Conservation (phyloP, 2,797 vertebrate genomes). For the Cynopterus sphinx region DNA sequence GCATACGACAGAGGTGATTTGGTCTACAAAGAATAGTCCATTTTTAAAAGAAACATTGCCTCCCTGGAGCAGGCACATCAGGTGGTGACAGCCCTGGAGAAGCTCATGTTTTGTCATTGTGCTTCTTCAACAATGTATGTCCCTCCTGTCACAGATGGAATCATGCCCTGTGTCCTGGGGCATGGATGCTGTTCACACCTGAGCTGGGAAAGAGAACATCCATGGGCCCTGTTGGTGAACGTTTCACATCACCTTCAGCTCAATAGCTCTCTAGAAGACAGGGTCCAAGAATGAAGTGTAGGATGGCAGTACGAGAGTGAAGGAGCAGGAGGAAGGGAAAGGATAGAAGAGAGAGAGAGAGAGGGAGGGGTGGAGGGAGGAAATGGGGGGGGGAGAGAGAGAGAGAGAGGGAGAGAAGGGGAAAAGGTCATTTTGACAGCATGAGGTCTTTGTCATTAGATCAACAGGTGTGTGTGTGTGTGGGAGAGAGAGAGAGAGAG, state of each 20-base stretch:
- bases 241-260: background rate
- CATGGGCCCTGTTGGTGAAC: background rate
- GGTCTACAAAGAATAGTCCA: background rate
- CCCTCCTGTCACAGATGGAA: background rate
- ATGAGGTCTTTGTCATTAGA: background rate
- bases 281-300: background rate
- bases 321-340: background rate
- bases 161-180: fast-evolving
- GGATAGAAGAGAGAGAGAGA: background rate
- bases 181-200: fast-evolving
- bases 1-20: background rate
- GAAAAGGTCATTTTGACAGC: background rate
- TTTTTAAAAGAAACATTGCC: background rate
- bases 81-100: background rate
- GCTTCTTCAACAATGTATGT: background rate
- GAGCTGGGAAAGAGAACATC: background rate
- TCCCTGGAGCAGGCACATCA: background rate
- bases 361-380: no score
- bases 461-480: background rate
- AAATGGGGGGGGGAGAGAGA: fast-evolving
- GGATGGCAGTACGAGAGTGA: background rate
- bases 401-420: background rate
- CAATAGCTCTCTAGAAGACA: background rate
- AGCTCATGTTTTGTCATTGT: background rate
- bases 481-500: background rate